Evolutionary conservation across 2,888 invertebrate genomes (phyloP), one percentile per base, ranked within the genome.

Genomic region (Pterobdella sp.): DNA sequence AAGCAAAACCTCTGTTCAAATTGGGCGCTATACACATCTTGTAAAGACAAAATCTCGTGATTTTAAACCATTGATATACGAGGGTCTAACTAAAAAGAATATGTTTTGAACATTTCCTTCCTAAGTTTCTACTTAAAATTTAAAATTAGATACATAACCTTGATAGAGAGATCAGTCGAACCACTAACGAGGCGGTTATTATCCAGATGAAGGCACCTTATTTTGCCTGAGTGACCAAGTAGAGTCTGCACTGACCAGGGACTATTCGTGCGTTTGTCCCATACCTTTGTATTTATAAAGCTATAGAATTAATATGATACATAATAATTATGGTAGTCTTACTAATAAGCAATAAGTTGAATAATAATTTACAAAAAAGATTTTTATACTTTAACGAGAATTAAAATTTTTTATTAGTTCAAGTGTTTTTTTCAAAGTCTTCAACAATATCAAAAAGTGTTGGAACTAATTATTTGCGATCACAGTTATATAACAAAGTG

Each of bases 131-230:
- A 26, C 64, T 31, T 63, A 7, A 26, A 14, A 7, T 14, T 42
- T 22, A 42, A 22, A 7, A 63, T 7, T n/a, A 26, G 31, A 7
- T 14, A 31, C 82, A 93, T 3, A 84, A 77, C 81, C 1, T 97
- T 88, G 76, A 98, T 92, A 0, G 98, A 98, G 10, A 93, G 93
- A 84, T 98, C 98, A 83, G 98, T 97, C 29, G 83, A 93, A 1
- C 84, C 84, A 0, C 94, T 94, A 75, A 94, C 89, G 29, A 94
- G 89, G 88, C 91, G 86, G 77, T 81, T 82, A 1, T 81, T 82
- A 70, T 84, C 82, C 73, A 86, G 79, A 77, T 86, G 85, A 3
- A 86, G 81, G 80, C 86, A 86, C 14, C 86, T 78, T 0, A 86
- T 86, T 34, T 85, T 85, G 31, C 84, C 85, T 56, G 85, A 86